phyloP scores from a whole-genome alignment of 2,888 invertebrate species.

The Mactromeris polynyma region DNA sequence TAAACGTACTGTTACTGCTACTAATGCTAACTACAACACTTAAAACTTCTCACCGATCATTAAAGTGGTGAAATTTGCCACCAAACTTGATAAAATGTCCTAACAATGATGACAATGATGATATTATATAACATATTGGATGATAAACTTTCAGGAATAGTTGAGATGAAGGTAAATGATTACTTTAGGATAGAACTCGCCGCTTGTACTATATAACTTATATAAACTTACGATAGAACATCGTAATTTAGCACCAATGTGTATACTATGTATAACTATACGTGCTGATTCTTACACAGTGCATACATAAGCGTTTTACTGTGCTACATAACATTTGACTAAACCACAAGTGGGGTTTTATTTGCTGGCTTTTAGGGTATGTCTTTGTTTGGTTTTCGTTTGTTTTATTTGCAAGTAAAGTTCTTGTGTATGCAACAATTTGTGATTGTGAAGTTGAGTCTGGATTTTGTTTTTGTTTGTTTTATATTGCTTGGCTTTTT shows the following conservation, averaged over 20 bases:
- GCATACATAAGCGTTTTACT: background rate
- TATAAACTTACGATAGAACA: background rate
- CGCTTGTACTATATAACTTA: background rate
- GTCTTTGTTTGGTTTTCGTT: background rate
- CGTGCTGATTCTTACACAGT: background rate
- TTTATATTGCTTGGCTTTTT: background rate
- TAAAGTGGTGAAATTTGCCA: background rate
- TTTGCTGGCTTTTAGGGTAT: background rate
- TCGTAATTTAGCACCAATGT: background rate
- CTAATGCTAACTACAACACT: too few relatives aligned
- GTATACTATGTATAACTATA: background rate
- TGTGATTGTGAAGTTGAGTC: background rate
- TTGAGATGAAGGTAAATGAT: background rate
- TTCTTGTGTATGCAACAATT: background rate
- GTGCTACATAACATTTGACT: too few relatives aligned
- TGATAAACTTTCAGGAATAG: background rate
- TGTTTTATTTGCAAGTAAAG: background rate
- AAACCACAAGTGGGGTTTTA: too few relatives aligned
- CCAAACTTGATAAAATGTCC: background rate
- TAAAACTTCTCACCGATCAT: too few relatives aligned
- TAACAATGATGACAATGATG: background rate
- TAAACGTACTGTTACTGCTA: too few relatives aligned
- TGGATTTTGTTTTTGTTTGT: background rate
- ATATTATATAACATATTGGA: too few relatives aligned
- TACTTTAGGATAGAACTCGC: background rate